Conservation (phyloP, 2,113 vertebrate species). For the Sinocyclocheilus maitianheensis region DNA sequence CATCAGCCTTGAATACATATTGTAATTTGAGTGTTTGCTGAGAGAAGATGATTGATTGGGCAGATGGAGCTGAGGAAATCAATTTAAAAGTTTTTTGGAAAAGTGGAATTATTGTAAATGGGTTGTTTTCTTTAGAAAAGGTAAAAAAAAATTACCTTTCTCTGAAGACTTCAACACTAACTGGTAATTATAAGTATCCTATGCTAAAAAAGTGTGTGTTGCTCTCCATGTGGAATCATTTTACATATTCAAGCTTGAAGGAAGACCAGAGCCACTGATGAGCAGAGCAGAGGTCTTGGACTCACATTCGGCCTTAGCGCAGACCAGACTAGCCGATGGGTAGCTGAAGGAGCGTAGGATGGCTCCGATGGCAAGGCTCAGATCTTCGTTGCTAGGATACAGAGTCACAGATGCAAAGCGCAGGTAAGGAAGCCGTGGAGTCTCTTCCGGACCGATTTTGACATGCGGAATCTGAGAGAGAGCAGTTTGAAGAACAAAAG, state of each 20-base stretch:
- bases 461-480: constrained; percentile 84
- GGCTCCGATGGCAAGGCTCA: constrained; percentile 84
- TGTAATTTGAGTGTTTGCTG: background rate
- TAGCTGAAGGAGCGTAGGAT: constrained; percentile 86
- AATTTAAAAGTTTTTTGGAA: background rate
- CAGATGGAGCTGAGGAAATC: background rate
- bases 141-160: background rate
- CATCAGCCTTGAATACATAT: constrained; percentile 2
- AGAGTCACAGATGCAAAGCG: constrained; percentile 88
- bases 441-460: constrained; percentile 89
- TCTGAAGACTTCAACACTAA: background rate
- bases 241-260: constrained; percentile 3
- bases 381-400: constrained; percentile 88
- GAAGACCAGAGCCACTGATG: constrained; percentile 32
- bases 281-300: constrained; percentile 53
- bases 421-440: constrained; percentile 85
- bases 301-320: constrained; percentile 91
- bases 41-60: background rate
- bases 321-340: constrained; percentile 86
- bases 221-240: background rate
- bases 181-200: background rate
- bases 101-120: background rate
- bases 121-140: background rate
- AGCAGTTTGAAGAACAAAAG: background rate
- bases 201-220: background rate